These are phyloP conservation scores for Ichneumon xanthorius DNA, from an alignment of 2,888 invertebrate species.

Conservation along the genomic window DNA sequence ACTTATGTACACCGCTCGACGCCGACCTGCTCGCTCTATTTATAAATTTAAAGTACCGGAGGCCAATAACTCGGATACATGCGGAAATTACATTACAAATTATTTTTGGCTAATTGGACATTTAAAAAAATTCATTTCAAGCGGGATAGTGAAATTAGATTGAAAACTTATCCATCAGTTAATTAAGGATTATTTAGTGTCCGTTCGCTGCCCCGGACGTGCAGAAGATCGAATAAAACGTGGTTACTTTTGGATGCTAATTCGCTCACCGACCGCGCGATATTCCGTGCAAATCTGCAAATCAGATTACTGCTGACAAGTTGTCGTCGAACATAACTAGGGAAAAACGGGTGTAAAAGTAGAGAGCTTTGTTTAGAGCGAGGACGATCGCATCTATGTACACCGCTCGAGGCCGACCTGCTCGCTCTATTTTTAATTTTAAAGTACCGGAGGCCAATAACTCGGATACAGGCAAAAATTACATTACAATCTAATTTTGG, in stretches of 20 bases:
- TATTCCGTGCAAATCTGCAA: not conserved
- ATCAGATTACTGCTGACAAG: conserved; percentile 18
- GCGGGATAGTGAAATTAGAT: not conserved
- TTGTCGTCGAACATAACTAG: conserved; percentile 1
- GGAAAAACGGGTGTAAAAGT: not conserved
- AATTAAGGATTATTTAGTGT: not conserved
- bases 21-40: conserved; percentile 39
- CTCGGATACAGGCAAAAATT: not conserved
- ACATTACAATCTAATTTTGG: not conserved
- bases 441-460: not conserved
- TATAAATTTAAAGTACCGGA: not conserved
- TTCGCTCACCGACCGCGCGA: not conserved
- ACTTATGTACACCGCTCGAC: conserved; percentile 26
- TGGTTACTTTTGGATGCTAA: not conserved
- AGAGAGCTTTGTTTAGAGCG: not conserved
- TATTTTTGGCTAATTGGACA: not conserved
- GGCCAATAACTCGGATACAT: not conserved
- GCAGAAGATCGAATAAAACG: not conserved
- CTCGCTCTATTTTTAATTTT: conserved; percentile 18
- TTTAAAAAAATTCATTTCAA: not conserved
- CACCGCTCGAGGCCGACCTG: conserved; percentile 30
- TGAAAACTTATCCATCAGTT: not conserved
- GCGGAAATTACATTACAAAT: not conserved
- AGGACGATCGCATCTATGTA: conserved; percentile 7
- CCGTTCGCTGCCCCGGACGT: not conserved